These are phyloP conservation scores for Protosalanx chinensis DNA, from an alignment of 2,797 vertebrate genomes.

Conservation along the genomic window DNA sequence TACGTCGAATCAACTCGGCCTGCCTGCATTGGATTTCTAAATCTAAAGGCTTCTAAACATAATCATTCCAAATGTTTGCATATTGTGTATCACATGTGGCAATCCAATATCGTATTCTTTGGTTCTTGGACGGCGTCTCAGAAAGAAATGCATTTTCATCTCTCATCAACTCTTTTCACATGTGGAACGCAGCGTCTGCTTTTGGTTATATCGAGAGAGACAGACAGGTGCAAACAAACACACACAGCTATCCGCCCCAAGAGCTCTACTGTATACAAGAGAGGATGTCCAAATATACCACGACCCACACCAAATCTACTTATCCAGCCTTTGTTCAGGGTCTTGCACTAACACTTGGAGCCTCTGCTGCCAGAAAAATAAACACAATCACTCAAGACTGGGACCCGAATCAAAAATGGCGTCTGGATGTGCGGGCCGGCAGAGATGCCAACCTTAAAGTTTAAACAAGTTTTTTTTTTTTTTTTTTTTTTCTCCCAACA, in stretches of 20 bases:
- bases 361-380: conserved; percentile 56
- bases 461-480: conserved; percentile 12
- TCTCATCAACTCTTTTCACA: conserved; percentile 12
- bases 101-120: conserved; percentile 18
- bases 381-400: conserved; percentile 48
- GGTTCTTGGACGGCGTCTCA: conserved; percentile 9
- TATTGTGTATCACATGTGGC: conserved; percentile 14
- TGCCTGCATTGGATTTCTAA: background rate
- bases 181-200: conserved; percentile 27
- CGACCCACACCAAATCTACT: conserved; percentile 46
- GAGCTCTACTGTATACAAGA: conserved; percentile 54
- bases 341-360: conserved; percentile 49
- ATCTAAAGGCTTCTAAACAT: conserved; percentile 13
- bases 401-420: conserved; percentile 33
- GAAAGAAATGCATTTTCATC: conserved; percentile 15
- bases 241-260: conserved; percentile 41
- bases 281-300: conserved; percentile 52
- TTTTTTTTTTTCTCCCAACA: conserved; percentile 18
- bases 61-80: conserved; percentile 22
- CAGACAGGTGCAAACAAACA: conserved; percentile 57
- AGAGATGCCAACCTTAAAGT: conserved; percentile 11
- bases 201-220: conserved; percentile 47
- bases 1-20: background rate
- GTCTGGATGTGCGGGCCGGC: conserved; percentile 16
- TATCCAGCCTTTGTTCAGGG: conserved; percentile 46